Evolutionary conservation across 2,113 vertebrate genomes (phyloP), one percentile per base, ranked within the genome.

Genomic region (Scomber colias): DNA sequence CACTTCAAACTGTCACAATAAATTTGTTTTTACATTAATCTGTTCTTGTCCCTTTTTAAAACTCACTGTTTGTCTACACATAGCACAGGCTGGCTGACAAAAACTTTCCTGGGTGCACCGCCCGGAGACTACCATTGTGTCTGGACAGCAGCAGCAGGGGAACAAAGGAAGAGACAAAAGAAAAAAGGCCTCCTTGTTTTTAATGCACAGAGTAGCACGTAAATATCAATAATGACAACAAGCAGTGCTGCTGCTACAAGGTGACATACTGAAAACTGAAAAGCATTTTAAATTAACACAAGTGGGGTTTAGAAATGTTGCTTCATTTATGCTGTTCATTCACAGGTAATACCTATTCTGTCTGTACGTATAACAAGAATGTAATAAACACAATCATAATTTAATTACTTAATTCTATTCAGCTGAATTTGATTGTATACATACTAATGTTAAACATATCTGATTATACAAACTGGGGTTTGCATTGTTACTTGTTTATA

Each of bases 141-240:
- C 89, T 93, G 91, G 80, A 63, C 77, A 77, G 84, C 79, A 69
- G 75, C 63, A 76, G 64, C 68, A 78, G 55, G 68, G 61, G 78
- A 88, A 91, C 87, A 92, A 92, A 92, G 87, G 70, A 45, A 63
- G 63, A 86, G 84, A 80, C 77, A 79, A 78, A 85, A 75, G 61
- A 21, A 44, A 14, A 69, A 53, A 30, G 51, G 49, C 75, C 46
- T 79, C 59, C 12, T 85, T 75, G 67, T 75, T 65, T 79, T 48
- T 68, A 31, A 79, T 75, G 72, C 73, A 73, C 50, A 71, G 24
- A 55, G 35, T 57, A 3, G 24, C 44, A 54, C 0, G 46, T 63
- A 73, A 81, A 83, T 67, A 75, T 46, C 55, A 57, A 73, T 49
- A 65, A 48, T 53, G 68, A 27, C n/a, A 16, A 19, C 10, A 19